Evolutionary conservation across 37 sponge, comb jelly and placozoan genomes (phyloP), one percentile per base, ranked within the genome.

Genomic region (Tethya wilhelma): DNA sequence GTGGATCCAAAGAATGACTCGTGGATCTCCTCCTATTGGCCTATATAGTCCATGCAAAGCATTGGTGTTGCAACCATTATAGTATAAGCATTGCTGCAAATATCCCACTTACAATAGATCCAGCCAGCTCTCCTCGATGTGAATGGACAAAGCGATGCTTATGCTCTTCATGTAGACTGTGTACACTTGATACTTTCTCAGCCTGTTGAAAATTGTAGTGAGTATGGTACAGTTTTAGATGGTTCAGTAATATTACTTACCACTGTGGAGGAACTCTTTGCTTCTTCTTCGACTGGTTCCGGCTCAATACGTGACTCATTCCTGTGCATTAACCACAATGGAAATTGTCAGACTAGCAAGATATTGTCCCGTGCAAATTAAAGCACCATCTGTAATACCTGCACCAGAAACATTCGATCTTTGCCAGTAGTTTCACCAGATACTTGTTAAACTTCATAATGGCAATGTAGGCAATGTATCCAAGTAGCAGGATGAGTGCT

Each of bases 401-500:
- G 75, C 75, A 75, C 75, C 75, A 75, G 5, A 17, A 25, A 28
- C 75, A 75, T 29, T 75, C 75, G 17, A 75, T 37, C 60, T 7
- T 58, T 2, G 59, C 62, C 30, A 75, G 62, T 6, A 75, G 60
- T 58, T 59, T 56, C 60, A 75, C 28, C 59, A 75, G 75, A n/a
- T 58, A 62, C 7, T 69, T 23, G 57, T 88, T 95, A 58, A 87
- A 75, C 64, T 88, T 88, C 91, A 95, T 87, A 63, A 91, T 32
- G 56, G 69, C 70, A 29, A 91, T 84, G 75, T 95, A 95, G 30
- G 41, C 38, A 23, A 84, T 39, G 76, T 95, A 95, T 31, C 87
- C 22, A 31, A 81, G 37, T 2, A 95, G 86, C 42, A 91, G 71
- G 20, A 95, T 73, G 66, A 84, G 68, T 23, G 84, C 76, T 59